Conservation (phyloP, 2,113 vertebrate genomes). For the Porphyrio hochstetteri region DNA sequence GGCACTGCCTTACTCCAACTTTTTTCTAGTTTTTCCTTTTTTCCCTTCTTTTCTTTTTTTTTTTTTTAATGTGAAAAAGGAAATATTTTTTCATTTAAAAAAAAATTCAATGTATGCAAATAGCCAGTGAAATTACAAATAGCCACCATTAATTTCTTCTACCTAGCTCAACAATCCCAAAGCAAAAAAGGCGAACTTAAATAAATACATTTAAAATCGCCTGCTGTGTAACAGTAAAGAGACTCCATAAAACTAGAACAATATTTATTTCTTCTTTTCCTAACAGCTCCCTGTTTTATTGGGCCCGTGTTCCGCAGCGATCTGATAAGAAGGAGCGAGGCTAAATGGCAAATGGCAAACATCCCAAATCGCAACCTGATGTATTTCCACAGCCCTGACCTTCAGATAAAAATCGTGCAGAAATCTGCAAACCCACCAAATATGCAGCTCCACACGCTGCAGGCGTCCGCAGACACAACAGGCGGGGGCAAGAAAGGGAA, state of each 20-base stretch:
- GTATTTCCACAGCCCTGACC: constrained; percentile 76
- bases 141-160: background rate
- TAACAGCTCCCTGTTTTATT: constrained; percentile 68
- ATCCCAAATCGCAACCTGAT: constrained; percentile 73
- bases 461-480: constrained; percentile 64
- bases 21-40: background rate
- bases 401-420: constrained; percentile 69
- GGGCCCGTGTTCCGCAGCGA: constrained; percentile 59
- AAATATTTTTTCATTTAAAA: constrained; percentile 27
- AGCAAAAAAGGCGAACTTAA: constrained; percentile 36
- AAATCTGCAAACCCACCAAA: constrained; percentile 73
- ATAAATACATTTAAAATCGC: constrained; percentile 59
- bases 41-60: background rate
- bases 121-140: constrained; percentile 38
- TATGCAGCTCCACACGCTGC: constrained; percentile 58
- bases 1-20: background rate
- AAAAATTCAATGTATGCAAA: constrained; percentile 57
- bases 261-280: constrained; percentile 60
- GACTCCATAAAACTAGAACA: constrained; percentile 33
- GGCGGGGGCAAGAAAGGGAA: background rate
- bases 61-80: background rate
- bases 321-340: constrained; percentile 75
- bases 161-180: constrained; percentile 34
- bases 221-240: constrained; percentile 27
- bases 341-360: constrained; percentile 74